Percentiles rank a stretch among this genome's conserved stretches.
phyloP scores from a whole-genome alignment of 2,113 vertebrate genomes.

The Pyxicephalus adspersus region DNA sequence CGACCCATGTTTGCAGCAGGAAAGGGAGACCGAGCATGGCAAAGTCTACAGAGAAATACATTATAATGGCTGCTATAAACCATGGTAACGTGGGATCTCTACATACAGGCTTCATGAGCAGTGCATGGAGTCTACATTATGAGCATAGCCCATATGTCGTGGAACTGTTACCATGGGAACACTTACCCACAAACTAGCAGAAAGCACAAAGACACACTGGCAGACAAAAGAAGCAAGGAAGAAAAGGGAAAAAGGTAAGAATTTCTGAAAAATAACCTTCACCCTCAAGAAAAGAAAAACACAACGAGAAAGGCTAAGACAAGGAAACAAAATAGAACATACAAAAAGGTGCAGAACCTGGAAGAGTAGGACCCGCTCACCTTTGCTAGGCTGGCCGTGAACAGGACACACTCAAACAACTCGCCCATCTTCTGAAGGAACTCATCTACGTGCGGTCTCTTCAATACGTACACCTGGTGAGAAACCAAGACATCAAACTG shows the following conservation, averaged over 20 bases:
- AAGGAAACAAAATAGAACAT: constrained; percentile 45
- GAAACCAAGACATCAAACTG: not conserved
- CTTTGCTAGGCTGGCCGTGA: constrained; percentile 97
- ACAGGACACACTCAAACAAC: constrained; percentile 95
- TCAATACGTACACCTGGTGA: constrained; percentile 92
- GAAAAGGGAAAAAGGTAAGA: constrained; percentile 66
- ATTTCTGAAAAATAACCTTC: constrained; percentile 53
- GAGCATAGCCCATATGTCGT: constrained; percentile 73
- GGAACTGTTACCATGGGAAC: constrained; percentile 72
- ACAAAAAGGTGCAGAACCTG: not conserved
- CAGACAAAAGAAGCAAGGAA: constrained; percentile 70
- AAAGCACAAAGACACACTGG: constrained; percentile 68
- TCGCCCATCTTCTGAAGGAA: constrained; percentile 98
- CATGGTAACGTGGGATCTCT: constrained; percentile 72
- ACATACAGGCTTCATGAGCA: constrained; percentile 73
- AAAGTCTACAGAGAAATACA: not conserved
- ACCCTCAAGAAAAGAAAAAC: constrained; percentile 60
- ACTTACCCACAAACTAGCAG: constrained; percentile 72
- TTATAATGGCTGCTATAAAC: constrained; percentile 60
- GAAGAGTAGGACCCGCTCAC: constrained; percentile 64
- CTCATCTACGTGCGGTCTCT: constrained; percentile 93
- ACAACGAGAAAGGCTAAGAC: constrained; percentile 56
- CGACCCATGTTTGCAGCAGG: not conserved
- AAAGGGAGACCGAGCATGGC: not conserved
- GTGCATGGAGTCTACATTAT: constrained; percentile 70